Conservation (phyloP, 2,888 invertebrate species). For the Pterobdella sp. region DNA sequence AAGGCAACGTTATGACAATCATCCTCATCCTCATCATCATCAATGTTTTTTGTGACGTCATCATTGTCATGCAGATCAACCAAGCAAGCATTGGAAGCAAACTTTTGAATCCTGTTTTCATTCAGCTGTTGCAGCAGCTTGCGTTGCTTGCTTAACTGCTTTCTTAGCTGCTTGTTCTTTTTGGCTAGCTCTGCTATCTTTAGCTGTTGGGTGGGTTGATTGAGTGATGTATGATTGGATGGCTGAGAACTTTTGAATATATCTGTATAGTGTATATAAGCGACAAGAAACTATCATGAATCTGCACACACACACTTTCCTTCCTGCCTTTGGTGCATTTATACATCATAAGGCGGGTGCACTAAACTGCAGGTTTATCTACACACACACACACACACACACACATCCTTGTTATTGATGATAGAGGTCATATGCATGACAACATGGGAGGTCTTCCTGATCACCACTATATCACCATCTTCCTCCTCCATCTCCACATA, state of each 20-base stretch:
- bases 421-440: not conserved
- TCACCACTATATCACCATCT: slow-evolving; percentile 23
- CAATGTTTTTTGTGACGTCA: not conserved
- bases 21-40: slow-evolving; percentile 10
- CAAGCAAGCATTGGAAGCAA: not conserved
- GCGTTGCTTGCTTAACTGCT: not conserved
- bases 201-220: too few relatives aligned
- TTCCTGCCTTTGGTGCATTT: too few relatives aligned
- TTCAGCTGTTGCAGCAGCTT: not conserved
- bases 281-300: too few relatives aligned
- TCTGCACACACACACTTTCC: too few relatives aligned
- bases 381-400: not conserved
- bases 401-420: not conserved
- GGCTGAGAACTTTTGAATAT: too few relatives aligned
- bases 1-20: not conserved
- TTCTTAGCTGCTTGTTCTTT: not conserved
- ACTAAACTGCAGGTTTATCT: too few relatives aligned
- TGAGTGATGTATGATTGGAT: too few relatives aligned
- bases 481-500: slow-evolving; percentile 24
- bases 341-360: too few relatives aligned
- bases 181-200: not conserved
- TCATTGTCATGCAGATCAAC: slow-evolving; percentile 2
- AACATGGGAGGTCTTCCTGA: slow-evolving; percentile 12
- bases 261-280: too few relatives aligned
- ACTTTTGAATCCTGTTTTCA: not conserved